Evolutionary conservation across 1,140 invertebrate genomes (phyloP).

Genomic region (Sminthurides bifidus): DNA sequence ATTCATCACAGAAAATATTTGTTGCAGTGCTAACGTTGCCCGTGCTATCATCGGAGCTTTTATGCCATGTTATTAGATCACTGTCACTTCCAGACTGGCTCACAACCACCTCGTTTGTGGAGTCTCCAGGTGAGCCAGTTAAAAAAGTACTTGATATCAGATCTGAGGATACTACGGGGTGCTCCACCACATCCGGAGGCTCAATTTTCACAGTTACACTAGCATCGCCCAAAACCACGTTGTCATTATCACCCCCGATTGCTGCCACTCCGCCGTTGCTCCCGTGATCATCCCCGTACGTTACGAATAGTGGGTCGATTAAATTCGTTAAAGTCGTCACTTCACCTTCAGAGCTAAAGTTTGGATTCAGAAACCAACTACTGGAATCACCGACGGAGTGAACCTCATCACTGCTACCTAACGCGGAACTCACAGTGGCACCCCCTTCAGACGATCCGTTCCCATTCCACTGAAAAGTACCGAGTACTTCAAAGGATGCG

Average conservation of each 20-base stretch:
- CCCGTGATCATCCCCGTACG: constrained; percentile 20
- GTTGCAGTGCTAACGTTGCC: neutral
- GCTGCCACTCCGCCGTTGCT: neutral
- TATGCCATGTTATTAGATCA: constrained; percentile 22
- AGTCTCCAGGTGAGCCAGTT: constrained; percentile 4
- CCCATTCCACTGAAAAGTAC: constrained; percentile 24
- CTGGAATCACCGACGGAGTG: constrained; percentile 5
- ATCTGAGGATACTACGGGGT: constrained; percentile 19
- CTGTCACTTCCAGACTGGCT: constrained; percentile 8
- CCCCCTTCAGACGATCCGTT: neutral
- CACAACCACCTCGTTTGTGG: neutral
- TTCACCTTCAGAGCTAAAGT: constrained; percentile 18
- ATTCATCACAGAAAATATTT: constrained; percentile 23
- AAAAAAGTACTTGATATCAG: constrained; percentile 25
- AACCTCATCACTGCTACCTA: neutral
- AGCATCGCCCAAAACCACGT: too few relatives aligned
- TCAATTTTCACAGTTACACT: neutral
- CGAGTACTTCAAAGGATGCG: constrained; percentile 22
- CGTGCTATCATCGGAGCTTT: constrained; percentile 6
- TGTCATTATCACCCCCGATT: too few relatives aligned
- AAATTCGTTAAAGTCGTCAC: constrained; percentile 30
- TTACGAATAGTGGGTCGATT: constrained; percentile 28
- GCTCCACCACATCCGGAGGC: neutral
- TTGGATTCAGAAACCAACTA: constrained; percentile 14
- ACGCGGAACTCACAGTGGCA: neutral